Evolutionary conservation across 2,113 vertebrate species (phyloP), one percentile per base, ranked within the genome.

Genomic region (Thamnophis sirtalis): DNA sequence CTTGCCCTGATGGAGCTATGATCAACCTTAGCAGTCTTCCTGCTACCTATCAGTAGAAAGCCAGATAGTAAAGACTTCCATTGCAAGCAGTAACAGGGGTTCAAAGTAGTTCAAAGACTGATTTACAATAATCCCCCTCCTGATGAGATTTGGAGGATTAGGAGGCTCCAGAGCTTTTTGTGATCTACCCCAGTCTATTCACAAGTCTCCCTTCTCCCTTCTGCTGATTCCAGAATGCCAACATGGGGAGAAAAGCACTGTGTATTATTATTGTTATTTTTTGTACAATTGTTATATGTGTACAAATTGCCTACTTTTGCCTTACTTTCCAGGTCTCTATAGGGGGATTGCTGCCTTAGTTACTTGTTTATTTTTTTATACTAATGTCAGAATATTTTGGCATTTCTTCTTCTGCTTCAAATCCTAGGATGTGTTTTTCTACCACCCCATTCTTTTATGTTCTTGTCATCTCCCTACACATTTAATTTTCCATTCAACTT

Each of bases 401-500:
- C 9, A 38, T 51, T 24, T 9, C 28, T 11, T 43, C 89, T 84
- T 58, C 60, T 58, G 7, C 38, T 91, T 87, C 4, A 63, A 9
- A 53, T 91, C 58, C 58, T 11, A 91, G 56, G 49, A 2, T 63
- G 22, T 7, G 60, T 49, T 86, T 63, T n/a, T 56, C 55, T 90
- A 19, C 33, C 50, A 0, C 33, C 50, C 48, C 4, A 9, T 38
- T 86, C 48, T 38, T 87, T 87, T 68, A 53, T 68, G 22, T 26
- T 87, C 49, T 87, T 87, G 49, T 73, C n/a, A 54, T 87, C 85
- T 80, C 63, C n/a, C 80, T 92, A 60, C 86, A 58, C 68, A 60
- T 86, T 95, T 94, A 54, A 60, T 91, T 96, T 96, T 94, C 89
- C 88, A 63, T 93, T 94, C 80, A 89, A 88, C 89, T 24, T 56